Evolutionary conservation across 2,113 vertebrate genomes (phyloP), one percentile per base, ranked within the genome.

Genomic region (Hirundichthys speculiger): DNA sequence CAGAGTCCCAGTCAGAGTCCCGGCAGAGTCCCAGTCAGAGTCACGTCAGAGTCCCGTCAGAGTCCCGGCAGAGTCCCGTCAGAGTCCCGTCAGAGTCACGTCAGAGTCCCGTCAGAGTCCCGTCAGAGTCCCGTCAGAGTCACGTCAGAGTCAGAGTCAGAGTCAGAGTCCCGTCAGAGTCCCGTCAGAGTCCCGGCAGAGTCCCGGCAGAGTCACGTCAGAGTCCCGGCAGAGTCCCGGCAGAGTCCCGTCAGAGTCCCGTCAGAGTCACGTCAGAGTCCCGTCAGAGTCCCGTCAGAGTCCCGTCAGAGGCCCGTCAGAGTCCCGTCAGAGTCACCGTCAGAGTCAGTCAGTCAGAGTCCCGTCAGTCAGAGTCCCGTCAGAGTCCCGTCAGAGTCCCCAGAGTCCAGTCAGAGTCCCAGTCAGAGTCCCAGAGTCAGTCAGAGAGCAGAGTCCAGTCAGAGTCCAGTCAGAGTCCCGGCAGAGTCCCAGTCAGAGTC

Each of bases 1-100:
- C n/a, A n/a, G n/a, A n/a, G 30, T 34, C 30, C 30, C 6, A 10
- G 11, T n/a, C 3, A 10, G 30, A 34, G 30, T n/a, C n/a, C n/a
- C n/a, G 70, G n/a, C n/a, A n/a, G 10, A 75, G 39, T 64, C 24
- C 47, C 2, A n/a, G 7, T 27, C 27, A 27, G 27, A 27, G 27
- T 27, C 30, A 34, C 30, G 3, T n/a, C 43, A 45, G 43, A 45
- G 40, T 15, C 16, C 40, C 13, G 13, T 19, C 15, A 14, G 15
- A 52, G 3, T 30, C 10, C 18, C 10, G 1, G 3, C 18, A 16
- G 8, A 15, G n/a, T n/a, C n/a, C n/a, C n/a, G n/a, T n/a, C n/a
- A n/a, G n/a, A n/a, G 30, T 34, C 30, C 30, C 6, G 6, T 9
- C n/a, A n/a, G 10, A 75, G 39, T 64, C 24, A 51, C 2, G 7